Conservation (phyloP, 2,113 vertebrate species). For the Trinectes maculatus region DNA sequence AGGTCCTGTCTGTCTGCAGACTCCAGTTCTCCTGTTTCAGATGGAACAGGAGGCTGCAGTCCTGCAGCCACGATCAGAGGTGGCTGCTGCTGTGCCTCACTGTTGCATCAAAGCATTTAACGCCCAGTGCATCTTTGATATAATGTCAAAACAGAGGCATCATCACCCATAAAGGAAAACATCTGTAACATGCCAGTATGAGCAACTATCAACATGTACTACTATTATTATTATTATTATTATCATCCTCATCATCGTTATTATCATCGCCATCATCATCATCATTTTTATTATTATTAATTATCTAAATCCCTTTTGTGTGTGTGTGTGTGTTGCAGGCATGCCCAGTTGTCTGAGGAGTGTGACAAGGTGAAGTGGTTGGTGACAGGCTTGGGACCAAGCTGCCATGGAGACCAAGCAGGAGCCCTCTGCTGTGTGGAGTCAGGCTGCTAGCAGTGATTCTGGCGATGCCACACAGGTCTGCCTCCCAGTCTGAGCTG, state of each 20-base stretch:
- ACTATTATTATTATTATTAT: not conserved
- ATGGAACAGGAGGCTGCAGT: not conserved
- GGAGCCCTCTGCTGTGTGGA: slow-evolving; percentile 80
- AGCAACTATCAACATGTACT: not conserved
- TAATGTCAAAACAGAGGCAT: not conserved
- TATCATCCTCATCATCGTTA: not conserved
- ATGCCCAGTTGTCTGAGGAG: slow-evolving; percentile 34
- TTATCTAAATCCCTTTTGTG: not conserved
- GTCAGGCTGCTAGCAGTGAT: slow-evolving; percentile 71
- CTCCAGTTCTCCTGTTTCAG: too few relatives aligned
- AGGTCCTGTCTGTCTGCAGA: too few relatives aligned
- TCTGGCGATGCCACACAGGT: slow-evolving; percentile 78
- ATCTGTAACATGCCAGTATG: not conserved
- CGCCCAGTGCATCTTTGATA: not conserved
- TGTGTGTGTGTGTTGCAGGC: slow-evolving; percentile 44
- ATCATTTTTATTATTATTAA: too few relatives aligned
- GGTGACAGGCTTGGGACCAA: slow-evolving; percentile 28
- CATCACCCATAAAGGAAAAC: not conserved
- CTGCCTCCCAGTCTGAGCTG: fast-evolving
- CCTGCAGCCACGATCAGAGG: not conserved
- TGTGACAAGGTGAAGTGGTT: slow-evolving; percentile 33
- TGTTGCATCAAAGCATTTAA: slow-evolving; percentile 15
- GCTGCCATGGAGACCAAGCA: slow-evolving; percentile 83
- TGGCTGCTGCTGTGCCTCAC: slow-evolving; percentile 1
- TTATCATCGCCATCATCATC: not conserved